Percentiles rank a stretch among this genome's conserved stretches.
These are phyloP conservation scores for Harpagoxenus sublaevis DNA, from an alignment of 2,888 invertebrate species.

Conservation along the genomic window DNA sequence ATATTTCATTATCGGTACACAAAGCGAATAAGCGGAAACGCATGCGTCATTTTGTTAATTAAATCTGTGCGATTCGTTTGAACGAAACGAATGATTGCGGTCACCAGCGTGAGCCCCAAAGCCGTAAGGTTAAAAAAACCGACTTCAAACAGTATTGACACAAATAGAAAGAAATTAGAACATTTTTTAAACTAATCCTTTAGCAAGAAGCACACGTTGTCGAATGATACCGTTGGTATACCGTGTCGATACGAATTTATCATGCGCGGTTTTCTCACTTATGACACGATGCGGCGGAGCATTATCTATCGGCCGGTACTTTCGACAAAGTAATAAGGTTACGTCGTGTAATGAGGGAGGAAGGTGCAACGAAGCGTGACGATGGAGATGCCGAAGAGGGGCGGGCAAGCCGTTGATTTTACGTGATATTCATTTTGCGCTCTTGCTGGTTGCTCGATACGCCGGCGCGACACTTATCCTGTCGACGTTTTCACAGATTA, in stretches of 20 bases:
- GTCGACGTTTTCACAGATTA: conserved; percentile 54
- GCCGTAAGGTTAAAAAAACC: neutral
- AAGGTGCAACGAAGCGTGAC: conserved; percentile 79
- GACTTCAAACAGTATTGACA: neutral
- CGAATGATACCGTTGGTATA: neutral
- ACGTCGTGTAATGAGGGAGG: conserved; percentile 81
- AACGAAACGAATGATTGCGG: neutral
- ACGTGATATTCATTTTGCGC: conserved; percentile 57
- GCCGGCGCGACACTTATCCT: conserved; percentile 66
- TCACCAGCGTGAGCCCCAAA: neutral
- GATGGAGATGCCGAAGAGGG: conserved; percentile 56
- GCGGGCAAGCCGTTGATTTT: conserved; percentile 61
- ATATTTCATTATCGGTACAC: conserved; percentile 23
- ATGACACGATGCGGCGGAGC: conserved; percentile 55
- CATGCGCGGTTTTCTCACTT: conserved; percentile 12
- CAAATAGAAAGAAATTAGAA: neutral
- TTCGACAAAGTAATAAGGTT: conserved; percentile 82
- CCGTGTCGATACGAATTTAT: neutral
- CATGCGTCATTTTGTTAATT: conserved; percentile 21
- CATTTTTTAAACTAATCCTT: neutral
- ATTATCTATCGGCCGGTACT: conserved; percentile 62
- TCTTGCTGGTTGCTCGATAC: conserved; percentile 23
- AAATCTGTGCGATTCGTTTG: neutral
- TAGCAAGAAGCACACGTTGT: neutral
- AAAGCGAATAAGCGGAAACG: neutral